Evolutionary conservation across 2,113 vertebrate genomes (phyloP), one percentile per base, ranked within the genome.

Genomic region (Aegithalos caudatus): DNA sequence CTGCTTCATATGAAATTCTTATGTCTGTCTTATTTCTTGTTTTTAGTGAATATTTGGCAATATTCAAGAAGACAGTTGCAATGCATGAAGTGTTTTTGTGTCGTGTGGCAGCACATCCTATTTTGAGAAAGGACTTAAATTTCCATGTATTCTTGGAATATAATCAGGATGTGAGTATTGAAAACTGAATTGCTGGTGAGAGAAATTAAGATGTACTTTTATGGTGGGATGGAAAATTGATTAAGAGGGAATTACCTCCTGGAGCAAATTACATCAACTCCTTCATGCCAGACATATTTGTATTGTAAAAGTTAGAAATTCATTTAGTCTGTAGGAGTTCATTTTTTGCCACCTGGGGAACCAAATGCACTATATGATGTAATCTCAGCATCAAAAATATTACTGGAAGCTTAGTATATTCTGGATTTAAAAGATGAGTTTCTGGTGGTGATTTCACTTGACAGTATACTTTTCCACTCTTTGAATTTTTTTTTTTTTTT

Each of bases 21-120:
- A 91, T 20, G 76, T 91, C 31, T 81, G n/a, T 77, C 47, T 94
- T 94, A 69, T 96, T 92, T 92, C 85, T 94, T 95, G 33, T 97
- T 98, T 98, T 48, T 97, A 99, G 99, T 77, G 99, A 99, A 71
- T 99, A 99, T 97, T 97, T 99, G 98, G 99, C 99, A 95, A 99
- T 99, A 98, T 99, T 99, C 94, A 99, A 99, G 98, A 99, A 99
- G 98, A 99, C 99, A 0, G 99, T 99, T 78, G 99, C 99, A 70
- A 99, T 99, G 99, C 99, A 99, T 95, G 99, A 99, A 97, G 99
- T 99, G 29, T 99, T 99, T 97, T 98, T 99, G 85, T 99, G 99
- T 96, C 99, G 99, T 2, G 99, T 99, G 88, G 99, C 99, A 60
- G 99, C 99, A 54, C 99, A 99, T 97, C 99, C 99, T 53, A 98